A percentile compares a stretch with the other conserved stretches of the same genome.
phyloP scores from a whole-genome alignment of 2,888 invertebrate species.

The Myopa tessellatipennis region DNA sequence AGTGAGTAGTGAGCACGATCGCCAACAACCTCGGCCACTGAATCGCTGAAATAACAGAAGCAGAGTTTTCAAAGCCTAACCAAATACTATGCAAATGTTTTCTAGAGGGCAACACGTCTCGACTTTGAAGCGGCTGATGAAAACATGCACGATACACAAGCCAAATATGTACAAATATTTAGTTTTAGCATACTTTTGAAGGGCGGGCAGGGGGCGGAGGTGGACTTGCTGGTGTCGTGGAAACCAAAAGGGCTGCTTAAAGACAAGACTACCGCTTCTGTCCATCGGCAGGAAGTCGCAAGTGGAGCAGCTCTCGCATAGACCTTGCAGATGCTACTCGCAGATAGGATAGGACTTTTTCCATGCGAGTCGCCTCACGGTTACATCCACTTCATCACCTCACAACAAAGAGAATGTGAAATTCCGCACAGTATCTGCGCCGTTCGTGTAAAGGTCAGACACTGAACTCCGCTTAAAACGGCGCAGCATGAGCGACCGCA shows the following conservation, averaged over 20 bases:
- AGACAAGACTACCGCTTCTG: too few species aligned
- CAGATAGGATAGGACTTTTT: background rate
- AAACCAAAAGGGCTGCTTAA: too few species aligned
- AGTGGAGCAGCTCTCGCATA: background rate
- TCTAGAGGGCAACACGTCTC: background rate
- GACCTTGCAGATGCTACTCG: slow-evolving; percentile 44
- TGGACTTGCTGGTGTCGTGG: too few species aligned
- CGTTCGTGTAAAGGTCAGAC: slow-evolving; percentile 22
- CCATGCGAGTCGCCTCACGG: background rate
- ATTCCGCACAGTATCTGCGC: slow-evolving; percentile 12
- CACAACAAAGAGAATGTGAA: slow-evolving; percentile 6
- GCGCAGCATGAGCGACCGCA: background rate
- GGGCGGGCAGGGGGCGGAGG: too few species aligned
- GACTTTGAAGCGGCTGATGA: background rate
- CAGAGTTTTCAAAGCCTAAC: too few species aligned
- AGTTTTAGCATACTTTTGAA: too few species aligned
- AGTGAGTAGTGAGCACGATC: background rate
- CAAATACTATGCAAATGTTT: too few species aligned
- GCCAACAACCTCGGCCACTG: background rate
- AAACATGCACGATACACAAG: too few species aligned
- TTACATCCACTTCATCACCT: background rate
- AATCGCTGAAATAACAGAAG: background rate
- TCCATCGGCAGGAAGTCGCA: background rate
- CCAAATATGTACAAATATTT: too few species aligned
- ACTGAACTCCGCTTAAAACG: slow-evolving; percentile 20